Percentiles rank a stretch among this genome's conserved stretches.
phyloP scores from a whole-genome alignment of 2,113 vertebrate species.

The Callithrix jacchus region DNA sequence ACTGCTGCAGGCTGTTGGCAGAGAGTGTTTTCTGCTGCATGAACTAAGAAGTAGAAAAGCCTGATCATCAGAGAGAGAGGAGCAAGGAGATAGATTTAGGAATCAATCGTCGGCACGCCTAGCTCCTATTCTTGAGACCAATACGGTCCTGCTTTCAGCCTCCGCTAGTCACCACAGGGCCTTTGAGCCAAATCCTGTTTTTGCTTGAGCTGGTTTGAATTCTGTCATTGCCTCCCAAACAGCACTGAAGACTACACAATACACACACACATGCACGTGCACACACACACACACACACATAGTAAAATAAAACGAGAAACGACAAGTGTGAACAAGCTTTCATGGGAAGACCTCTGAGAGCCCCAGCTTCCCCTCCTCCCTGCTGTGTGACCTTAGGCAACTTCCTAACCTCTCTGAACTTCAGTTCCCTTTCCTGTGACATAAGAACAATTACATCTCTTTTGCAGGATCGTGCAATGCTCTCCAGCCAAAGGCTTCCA shows the following conservation, averaged over 20 bases:
- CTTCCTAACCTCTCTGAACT: neutral
- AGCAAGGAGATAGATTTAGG: too few species aligned
- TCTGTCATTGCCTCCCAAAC: neutral
- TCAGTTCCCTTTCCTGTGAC: neutral
- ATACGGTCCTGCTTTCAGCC: neutral
- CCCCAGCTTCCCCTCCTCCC: neutral
- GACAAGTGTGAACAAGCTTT: neutral
- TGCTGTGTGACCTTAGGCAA: neutral
- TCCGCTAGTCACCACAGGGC: neutral
- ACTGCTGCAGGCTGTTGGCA: too few species aligned
- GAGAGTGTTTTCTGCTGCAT: neutral
- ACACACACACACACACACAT: neutral
- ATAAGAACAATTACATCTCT: neutral
- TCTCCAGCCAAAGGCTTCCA: neutral
- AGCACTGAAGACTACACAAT: neutral
- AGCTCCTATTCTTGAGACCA: neutral
- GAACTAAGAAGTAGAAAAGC: neutral
- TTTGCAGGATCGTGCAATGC: neutral
- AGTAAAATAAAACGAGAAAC: neutral
- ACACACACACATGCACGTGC: neutral
- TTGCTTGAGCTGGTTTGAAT: neutral
- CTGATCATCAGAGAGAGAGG: neutral
- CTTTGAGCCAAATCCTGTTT: neutral
- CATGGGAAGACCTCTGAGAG: neutral
- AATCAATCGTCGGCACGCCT: neutral